Base-by-base conservation (phyloP, 1,140 invertebrate genomes). In the Pogonognathellus flavescens region DNA sequence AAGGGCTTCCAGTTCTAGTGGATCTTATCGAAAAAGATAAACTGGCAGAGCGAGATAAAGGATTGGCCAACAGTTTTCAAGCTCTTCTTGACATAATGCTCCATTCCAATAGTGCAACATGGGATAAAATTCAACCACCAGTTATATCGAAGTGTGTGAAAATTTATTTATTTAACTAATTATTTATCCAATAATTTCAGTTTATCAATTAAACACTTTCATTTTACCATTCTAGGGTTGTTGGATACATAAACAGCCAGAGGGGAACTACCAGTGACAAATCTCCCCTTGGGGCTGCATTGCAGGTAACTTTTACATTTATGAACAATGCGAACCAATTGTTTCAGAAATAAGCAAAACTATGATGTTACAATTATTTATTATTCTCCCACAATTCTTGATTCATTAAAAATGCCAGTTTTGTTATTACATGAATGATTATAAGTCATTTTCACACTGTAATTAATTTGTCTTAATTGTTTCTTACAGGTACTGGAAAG, bases 11-110 rank as follows among this genome's bases (percentile, higher is more conserved):
- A 11, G 25, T 57, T 53, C 80, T 88, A 13, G 72, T 87, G n/a
- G 86, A 87, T 11, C 25, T 88, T 3, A 86, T 88, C 62, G 85
- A 88, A 53, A 86, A 86, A 25, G 86, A 87, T 49, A 86, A 86
- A 55, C n/a, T 87, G 16, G 52, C 70, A 1, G 85, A 87, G 18
- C 62, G 80, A 60, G 85, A 87, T 82, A 31, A 76, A 50, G 72
- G 55, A 3, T 66, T 88, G 18, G 53, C 84, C 3, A 80, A 86
- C 31, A 66, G 82, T 20, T 57, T 88, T 11, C 86, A 88, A 16
- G 76, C 85, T 13, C 49, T 87, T 1, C 59, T 88, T 60, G 88
- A 88, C 22, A 86, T 88, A 14, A 84, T 87, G 83, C 18, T 86
- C 10, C 66, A 83, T 59, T 87, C 86, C 6, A 70, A 59, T 14